Evolutionary conservation across 2,113 vertebrate species (phyloP).

Genomic region (Aegithalos caudatus): DNA sequence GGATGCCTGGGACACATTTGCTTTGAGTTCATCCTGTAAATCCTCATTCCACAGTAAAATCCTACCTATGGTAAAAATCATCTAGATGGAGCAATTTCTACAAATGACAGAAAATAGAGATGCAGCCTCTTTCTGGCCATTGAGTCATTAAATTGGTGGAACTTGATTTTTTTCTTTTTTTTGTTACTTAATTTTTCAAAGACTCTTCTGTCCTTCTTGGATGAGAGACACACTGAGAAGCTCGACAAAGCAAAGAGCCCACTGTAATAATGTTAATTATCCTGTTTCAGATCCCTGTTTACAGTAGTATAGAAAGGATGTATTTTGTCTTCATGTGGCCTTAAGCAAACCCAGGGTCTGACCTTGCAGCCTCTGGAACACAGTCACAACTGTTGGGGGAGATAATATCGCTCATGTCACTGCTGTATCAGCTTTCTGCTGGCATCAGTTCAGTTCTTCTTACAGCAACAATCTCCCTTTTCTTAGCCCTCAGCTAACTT

Average conservation of each 20-base stretch:
- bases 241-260: neutral
- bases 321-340: conserved; percentile 16
- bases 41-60: neutral
- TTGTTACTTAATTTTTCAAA: conserved; percentile 8
- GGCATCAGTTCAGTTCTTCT: neutral
- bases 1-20: neutral
- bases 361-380: conserved; percentile 34
- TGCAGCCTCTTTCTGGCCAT: neutral
- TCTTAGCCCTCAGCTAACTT: neutral
- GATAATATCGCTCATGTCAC: neutral
- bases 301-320: neutral
- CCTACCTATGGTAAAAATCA: neutral
- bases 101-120: neutral
- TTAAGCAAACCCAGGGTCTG: conserved; percentile 7
- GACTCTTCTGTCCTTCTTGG: neutral
- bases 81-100: neutral
- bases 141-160: neutral
- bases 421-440: conserved; percentile 43
- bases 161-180: neutral
- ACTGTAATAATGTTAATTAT: neutral
- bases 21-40: neutral
- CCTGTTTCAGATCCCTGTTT: neutral
- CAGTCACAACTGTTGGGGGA: conserved; percentile 13
- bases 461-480: conserved; percentile 5
- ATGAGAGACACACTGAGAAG: neutral